These are phyloP conservation scores for Xestoiulus laeticollis DNA, from an alignment of 2,888 invertebrate genomes.

Conservation along the genomic window DNA sequence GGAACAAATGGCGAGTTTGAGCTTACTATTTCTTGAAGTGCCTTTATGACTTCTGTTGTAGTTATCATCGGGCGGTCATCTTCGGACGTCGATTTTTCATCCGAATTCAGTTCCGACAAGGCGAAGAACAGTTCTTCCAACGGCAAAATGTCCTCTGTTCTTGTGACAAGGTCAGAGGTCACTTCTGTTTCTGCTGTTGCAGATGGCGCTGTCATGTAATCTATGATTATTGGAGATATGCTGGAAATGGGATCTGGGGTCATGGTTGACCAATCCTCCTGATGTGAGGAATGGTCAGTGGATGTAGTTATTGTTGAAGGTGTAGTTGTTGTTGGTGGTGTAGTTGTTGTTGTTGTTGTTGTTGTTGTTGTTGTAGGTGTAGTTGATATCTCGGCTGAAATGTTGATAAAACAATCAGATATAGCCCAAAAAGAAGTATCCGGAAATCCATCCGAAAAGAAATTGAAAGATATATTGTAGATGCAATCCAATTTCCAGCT, in stretches of 20 bases:
- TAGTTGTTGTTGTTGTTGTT: neutral
- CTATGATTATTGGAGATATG: neutral
- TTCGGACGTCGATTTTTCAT: neutral
- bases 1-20: neutral
- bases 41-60: neutral
- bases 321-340: neutral
- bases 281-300: no score
- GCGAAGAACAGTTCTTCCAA: constrained; percentile 9
- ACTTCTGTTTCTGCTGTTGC: neutral
- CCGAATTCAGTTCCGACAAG: neutral
- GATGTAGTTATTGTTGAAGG: neutral
- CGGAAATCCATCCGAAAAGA: neutral
- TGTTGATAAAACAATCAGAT: neutral
- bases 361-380: neutral
- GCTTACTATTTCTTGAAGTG: neutral
- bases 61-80: neutral
- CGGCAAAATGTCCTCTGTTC: neutral
- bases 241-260: neutral
- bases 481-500: no score
- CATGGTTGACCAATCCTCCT: neutral
- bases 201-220: constrained; percentile 30
- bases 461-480: neutral
- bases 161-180: constrained; percentile 2
- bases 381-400: neutral
- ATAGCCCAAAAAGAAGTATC: neutral